Conservation (phyloP, 2,888 invertebrate species). For the Macrophya alboannulata region DNA sequence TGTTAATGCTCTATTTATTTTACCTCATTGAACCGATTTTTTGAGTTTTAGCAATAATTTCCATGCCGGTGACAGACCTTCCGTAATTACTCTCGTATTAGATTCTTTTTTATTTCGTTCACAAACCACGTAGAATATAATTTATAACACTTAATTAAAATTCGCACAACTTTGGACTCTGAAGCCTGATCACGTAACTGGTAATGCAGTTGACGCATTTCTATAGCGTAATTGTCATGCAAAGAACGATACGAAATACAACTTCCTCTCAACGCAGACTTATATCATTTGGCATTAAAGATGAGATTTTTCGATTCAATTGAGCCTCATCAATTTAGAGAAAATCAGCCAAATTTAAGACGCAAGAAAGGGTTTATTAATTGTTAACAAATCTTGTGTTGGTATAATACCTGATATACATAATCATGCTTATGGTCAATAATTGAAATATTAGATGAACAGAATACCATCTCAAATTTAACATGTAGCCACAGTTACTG, state of each 20-base stretch:
- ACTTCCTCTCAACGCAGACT: background rate
- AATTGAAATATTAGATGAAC: background rate
- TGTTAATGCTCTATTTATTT: too few species aligned
- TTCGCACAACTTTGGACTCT: conserved; percentile 11
- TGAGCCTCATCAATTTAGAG: background rate
- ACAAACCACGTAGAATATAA: background rate
- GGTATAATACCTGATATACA: background rate
- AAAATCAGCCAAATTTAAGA: background rate
- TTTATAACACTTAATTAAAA: background rate
- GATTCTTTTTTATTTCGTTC: background rate
- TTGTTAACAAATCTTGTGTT: background rate
- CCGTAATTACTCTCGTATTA: background rate
- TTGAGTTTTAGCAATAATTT: background rate
- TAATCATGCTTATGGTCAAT: background rate
- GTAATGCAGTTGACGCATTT: background rate
- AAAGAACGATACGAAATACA: background rate
- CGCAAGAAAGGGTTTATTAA: background rate
- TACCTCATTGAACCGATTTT: too few species aligned
- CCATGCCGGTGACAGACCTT: background rate
- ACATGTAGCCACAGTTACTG: background rate
- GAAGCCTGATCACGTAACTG: background rate
- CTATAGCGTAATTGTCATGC: background rate
- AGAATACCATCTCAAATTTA: background rate
- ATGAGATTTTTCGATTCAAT: background rate
- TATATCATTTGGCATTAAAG: background rate